Base-by-base conservation (phyloP, 2,888 invertebrate genomes). In the Papilio protenor region DNA sequence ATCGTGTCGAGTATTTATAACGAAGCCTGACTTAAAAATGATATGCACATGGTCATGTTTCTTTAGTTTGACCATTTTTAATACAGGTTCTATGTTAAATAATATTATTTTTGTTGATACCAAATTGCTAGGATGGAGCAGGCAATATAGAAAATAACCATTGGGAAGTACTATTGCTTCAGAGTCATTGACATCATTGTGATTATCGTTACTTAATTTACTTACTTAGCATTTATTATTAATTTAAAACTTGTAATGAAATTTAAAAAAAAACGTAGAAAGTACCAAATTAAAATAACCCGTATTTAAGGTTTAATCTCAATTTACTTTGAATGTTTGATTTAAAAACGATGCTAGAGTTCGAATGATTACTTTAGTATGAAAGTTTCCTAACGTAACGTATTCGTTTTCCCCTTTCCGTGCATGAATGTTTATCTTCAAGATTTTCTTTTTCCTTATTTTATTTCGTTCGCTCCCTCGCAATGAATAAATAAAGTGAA, bases 401-500 rank as follows among this genome's bases (percentile, higher is more conserved):
- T 75, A 79, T 80, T 77, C 75, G 76, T 77, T 81, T 77, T 80
- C 77, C 79, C 81, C 77, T 79, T 81, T 80, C 78, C 84, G 84
- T 84, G 87, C 89, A 88, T 89, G 88, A 89, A 90, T 89, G 89
- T 90, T 89, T 89, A 89, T 89, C 86, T 84, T 84, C 78, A 81
- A 84, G 83, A 84, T 87, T 88, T 88, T 88, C 85, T 83, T 81
- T 86, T 86, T 86, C 85, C 84, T 83, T 86, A 72, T 90, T 89
- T 88, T 86, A 87, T 88, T 89, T 88, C 85, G 87, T 86, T 84
- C 85, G 83, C 85, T 85, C 87, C 88, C 86, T 88, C 85, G 88
- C 89, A 90, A 91, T 90, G 90, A 90, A 91, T 90, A 91, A 91
- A 88, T 91, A 89, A 91, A 81, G 83, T 82, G 86, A 86, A 82